A percentile compares a stretch with the other conserved stretches of the same genome.
Evolutionary conservation across 2,113 vertebrate genomes (phyloP).

Genomic region (Eolophus roseicapilla): DNA sequence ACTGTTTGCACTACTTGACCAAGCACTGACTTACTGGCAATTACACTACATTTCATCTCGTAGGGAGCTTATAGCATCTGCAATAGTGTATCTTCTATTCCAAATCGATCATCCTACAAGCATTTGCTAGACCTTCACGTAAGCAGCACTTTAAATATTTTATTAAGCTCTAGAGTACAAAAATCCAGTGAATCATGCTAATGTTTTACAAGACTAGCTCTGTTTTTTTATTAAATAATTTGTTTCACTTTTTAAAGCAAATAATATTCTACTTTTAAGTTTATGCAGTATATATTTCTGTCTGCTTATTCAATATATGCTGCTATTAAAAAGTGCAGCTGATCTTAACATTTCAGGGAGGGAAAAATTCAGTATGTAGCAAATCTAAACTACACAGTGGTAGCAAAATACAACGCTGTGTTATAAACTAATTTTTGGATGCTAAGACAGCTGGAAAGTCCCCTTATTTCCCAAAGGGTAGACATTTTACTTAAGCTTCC

Average conservation of each 20-base stretch:
- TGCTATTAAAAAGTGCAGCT: background rate
- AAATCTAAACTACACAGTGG: background rate
- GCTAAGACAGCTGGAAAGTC: background rate
- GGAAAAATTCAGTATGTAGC: background rate
- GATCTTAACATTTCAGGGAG: background rate
- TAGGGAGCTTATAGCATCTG: background rate
- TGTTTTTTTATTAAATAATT: background rate
- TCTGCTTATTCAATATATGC: background rate
- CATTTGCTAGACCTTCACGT: background rate
- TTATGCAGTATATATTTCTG: background rate
- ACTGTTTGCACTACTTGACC: background rate
- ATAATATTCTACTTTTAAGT: background rate
- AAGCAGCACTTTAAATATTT: slow-evolving; percentile 36
- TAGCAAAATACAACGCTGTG: background rate
- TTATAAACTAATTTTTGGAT: background rate
- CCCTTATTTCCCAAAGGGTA: background rate
- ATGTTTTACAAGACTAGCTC: background rate
- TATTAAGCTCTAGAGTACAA: background rate
- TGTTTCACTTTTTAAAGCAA: background rate
- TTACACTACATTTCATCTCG: background rate
- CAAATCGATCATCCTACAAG: slow-evolving; percentile 25
- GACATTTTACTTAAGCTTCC: background rate
- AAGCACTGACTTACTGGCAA: background rate
- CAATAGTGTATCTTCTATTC: background rate
- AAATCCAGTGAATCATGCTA: background rate